Conservation (phyloP, 2,888 invertebrate species). For the Cephus nigrinus region DNA sequence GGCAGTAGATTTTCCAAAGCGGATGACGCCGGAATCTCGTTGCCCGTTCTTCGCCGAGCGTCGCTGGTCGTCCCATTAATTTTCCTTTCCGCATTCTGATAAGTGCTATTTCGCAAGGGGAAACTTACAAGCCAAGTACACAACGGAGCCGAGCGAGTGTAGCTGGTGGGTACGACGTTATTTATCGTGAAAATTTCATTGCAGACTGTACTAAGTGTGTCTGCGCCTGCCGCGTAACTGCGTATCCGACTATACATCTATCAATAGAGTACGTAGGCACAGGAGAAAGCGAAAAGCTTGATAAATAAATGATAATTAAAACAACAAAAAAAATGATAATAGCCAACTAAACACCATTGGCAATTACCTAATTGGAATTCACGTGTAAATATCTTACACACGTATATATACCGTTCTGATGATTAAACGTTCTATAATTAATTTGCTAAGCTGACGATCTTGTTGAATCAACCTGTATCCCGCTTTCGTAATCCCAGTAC, state of each 20-base stretch:
- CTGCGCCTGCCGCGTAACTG: neutral
- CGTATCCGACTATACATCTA: neutral
- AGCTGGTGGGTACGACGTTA: neutral
- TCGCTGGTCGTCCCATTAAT: conserved; percentile 45
- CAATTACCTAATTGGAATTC: neutral
- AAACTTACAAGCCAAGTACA: neutral
- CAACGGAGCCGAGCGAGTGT: neutral
- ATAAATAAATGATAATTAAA: neutral
- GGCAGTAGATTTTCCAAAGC: neutral
- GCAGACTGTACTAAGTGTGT: neutral
- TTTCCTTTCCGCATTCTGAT: conserved; percentile 54
- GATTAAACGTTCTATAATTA: neutral
- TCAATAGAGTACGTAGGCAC: neutral
- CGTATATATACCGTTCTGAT: neutral
- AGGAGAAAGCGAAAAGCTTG: neutral
- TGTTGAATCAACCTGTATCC: neutral
- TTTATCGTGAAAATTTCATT: neutral
- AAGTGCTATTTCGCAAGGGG: conserved; percentile 46
- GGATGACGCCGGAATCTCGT: neutral
- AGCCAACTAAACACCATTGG: neutral
- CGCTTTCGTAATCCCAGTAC: neutral
- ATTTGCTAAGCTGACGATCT: neutral
- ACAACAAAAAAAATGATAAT: neutral
- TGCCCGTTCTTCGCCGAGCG: conserved; percentile 42
- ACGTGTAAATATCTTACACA: neutral